A percentile compares a stretch with the other conserved stretches of the same genome.
These are phyloP conservation scores for Anoplophora glabripennis DNA, from an alignment of 1,140 invertebrate genomes.

Conservation along the genomic window DNA sequence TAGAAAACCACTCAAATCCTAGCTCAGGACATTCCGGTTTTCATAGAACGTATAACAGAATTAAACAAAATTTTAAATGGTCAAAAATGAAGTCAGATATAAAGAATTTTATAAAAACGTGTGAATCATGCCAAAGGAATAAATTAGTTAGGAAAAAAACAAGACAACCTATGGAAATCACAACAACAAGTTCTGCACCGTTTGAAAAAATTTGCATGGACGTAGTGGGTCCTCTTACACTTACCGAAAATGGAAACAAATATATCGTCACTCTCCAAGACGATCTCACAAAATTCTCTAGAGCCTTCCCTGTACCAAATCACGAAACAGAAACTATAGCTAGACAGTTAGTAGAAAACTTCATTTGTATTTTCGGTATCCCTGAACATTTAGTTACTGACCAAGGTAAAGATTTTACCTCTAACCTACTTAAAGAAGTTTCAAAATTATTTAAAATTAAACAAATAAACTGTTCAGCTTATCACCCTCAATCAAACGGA, in stretches of 20 bases:
- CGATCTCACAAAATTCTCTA: constrained; percentile 46
- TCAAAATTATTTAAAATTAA: constrained; percentile 38
- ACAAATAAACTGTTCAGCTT: constrained; percentile 29
- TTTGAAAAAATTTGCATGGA: constrained; percentile 16
- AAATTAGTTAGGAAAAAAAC: constrained; percentile 17
- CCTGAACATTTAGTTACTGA: constrained; percentile 34
- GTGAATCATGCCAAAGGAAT: constrained; percentile 21
- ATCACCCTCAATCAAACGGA: constrained; percentile 42
- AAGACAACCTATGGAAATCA: constrained; percentile 18
- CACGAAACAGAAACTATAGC: constrained; percentile 44
- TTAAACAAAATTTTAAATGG: constrained; percentile 36
- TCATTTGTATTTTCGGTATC: constrained; percentile 36
- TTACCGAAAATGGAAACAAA: constrained; percentile 5
- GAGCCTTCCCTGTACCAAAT: constrained; percentile 40
- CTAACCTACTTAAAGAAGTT: constrained; percentile 38
- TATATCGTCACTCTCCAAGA: constrained; percentile 45
- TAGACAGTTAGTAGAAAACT: constrained; percentile 31
- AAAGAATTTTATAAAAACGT: constrained; percentile 32
- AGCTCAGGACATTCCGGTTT: constrained; percentile 31
- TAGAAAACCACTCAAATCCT: constrained; percentile 30
- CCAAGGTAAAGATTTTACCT: constrained; percentile 42
- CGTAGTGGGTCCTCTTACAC: constrained; percentile 8
- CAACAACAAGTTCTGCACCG: constrained; percentile 10
- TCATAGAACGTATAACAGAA: constrained; percentile 29
- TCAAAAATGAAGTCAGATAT: constrained; percentile 31